Evolutionary conservation across 1,140 invertebrate genomes (phyloP).

Genomic region (Bombus vancouverensis): DNA sequence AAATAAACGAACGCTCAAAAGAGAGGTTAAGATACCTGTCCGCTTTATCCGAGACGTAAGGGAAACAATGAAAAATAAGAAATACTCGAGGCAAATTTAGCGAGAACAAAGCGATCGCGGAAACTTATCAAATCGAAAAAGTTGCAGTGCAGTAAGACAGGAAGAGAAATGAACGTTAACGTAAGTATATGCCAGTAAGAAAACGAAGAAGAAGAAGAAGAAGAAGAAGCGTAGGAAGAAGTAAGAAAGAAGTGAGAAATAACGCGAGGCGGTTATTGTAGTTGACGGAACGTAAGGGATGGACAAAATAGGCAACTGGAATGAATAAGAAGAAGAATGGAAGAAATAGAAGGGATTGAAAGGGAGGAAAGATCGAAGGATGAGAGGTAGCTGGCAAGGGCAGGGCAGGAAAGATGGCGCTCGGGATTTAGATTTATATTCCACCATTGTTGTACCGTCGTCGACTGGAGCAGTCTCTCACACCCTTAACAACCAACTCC

Average conservation of each 20-base stretch:
- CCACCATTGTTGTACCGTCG: constrained; percentile 64
- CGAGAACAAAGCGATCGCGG: neutral
- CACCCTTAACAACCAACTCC: constrained; percentile 55
- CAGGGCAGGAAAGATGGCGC: constrained; percentile 59
- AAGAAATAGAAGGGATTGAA: constrained; percentile 35
- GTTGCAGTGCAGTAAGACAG: neutral
- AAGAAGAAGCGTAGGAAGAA: neutral
- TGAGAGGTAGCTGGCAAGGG: constrained; percentile 14
- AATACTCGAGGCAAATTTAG: neutral
- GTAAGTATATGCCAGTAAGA: constrained; percentile 8
- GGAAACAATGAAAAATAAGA: neutral
- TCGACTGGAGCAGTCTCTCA: constrained; percentile 43
- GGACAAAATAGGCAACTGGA: constrained; percentile 21
- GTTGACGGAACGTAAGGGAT: neutral
- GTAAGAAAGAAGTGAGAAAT: neutral
- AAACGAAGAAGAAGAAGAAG: neutral
- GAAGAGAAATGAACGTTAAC: constrained; percentile 7
- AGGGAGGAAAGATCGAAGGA: constrained; percentile 50
- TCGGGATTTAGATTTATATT: constrained; percentile 75
- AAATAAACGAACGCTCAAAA: too few relatives aligned
- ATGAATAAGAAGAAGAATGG: constrained; percentile 44
- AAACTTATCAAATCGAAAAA: constrained; percentile 31
- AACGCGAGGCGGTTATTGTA: neutral
- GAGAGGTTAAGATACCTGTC: neutral
- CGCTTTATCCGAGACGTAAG: neutral